phyloP scores from a whole-genome alignment of 1,140 invertebrate genomes.

The Euborellia annulipes region DNA sequence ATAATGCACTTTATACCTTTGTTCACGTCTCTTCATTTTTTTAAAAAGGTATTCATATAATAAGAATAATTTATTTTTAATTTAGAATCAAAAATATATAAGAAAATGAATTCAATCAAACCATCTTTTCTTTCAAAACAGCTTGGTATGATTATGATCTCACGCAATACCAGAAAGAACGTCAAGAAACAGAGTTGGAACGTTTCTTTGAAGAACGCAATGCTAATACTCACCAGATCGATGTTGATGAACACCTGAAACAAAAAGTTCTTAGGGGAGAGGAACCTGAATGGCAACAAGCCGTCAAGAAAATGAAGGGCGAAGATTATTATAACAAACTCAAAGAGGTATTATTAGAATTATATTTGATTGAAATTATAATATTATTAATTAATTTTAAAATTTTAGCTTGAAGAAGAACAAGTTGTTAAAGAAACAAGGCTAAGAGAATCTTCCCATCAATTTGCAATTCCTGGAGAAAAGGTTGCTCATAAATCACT shows the following conservation, averaged over 20 bases:
- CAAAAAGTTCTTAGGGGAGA: constrained; percentile 52
- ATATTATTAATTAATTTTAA: no score
- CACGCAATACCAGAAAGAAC: constrained; percentile 64
- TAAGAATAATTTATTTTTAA: no score
- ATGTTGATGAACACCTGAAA: constrained; percentile 40
- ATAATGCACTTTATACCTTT: constrained; percentile 1
- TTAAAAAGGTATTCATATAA: no score
- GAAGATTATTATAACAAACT: constrained; percentile 73
- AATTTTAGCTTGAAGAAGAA: constrained; percentile 52
- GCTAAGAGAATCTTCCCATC: constrained; percentile 56
- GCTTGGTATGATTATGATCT: constrained; percentile 86
- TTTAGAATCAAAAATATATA: not conserved
- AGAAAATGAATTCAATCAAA: constrained; percentile 12
- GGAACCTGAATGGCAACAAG: constrained; percentile 70
- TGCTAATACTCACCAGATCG: constrained; percentile 41
- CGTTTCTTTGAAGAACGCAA: constrained; percentile 73
- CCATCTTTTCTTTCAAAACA: constrained; percentile 33
- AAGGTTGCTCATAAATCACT: constrained; percentile 57
- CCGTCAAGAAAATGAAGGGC: constrained; percentile 59
- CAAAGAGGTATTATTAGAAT: constrained; percentile 34
- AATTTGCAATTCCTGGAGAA: constrained; percentile 70
- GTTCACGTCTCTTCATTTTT: no score
- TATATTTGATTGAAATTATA: constrained; percentile 1
- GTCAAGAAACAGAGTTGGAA: constrained; percentile 69
- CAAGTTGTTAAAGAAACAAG: constrained; percentile 67